A percentile compares a stretch with the other conserved stretches of the same genome.
These are phyloP conservation scores for Myotis findleyi DNA, from an alignment of 2,797 vertebrate genomes.

Conservation along the genomic window DNA sequence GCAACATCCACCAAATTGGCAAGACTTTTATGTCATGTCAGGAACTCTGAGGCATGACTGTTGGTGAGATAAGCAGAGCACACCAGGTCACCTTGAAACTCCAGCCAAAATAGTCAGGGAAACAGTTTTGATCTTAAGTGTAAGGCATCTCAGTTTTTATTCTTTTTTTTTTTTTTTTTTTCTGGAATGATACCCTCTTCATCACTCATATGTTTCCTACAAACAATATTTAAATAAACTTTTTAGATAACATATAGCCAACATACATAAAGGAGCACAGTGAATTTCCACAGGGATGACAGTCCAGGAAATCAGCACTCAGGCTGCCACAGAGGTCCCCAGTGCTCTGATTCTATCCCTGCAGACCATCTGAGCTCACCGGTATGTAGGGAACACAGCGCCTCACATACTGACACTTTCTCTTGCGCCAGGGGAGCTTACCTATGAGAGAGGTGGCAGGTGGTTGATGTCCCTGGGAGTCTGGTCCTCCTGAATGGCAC, in stretches of 20 bases:
- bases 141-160: background rate
- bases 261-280: rapidly evolving
- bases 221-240: background rate
- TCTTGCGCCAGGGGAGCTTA: background rate
- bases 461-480: background rate
- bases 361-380: background rate
- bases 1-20: background rate
- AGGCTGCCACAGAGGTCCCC: background rate
- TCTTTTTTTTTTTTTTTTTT: background rate
- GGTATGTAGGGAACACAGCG: background rate
- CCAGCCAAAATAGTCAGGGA: background rate
- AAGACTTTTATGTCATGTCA: background rate
- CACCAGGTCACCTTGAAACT: background rate
- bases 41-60: background rate
- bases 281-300: background rate
- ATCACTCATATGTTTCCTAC: background rate
- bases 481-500: background rate
- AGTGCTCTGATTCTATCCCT: rapidly evolving
- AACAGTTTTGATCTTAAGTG: background rate
- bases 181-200: background rate
- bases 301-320: background rate
- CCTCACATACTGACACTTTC: background rate
- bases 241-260: background rate
- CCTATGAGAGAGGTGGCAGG: background rate
- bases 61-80: background rate